Evolutionary conservation across 1,140 invertebrate species (phyloP), one percentile per base, ranked within the genome.

Genomic region (Microplitis demolitor): DNA sequence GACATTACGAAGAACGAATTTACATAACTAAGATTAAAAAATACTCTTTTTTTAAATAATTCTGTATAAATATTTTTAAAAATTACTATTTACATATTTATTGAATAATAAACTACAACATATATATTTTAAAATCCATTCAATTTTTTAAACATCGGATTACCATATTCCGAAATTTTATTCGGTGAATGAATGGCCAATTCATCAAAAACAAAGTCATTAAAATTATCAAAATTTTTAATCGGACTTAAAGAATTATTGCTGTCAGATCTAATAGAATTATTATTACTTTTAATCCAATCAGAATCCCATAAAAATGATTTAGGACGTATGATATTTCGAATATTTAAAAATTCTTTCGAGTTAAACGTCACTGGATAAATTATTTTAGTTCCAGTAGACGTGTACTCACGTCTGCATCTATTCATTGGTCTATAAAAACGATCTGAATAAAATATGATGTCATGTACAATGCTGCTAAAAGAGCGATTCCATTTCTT

Each of bases 341-440:
- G 50, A 53, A 39, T 61, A 66, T 64, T 61, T 16, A 45, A 35
- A 39, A 58, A 4, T 53, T 71, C 72, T 54, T 76, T 71, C 4
- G 53, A 31, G 24, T 45, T 45, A 45, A 11, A 45, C 6, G 68
- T 39, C n/a, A 54, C 60, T 13, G 73, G 72, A 76, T 79, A 78
- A 64, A 71, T 72, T 60, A 86, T 84, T 69, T 77, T 77, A 34
- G 84, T 84, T 33, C 87, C 87, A 3, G 80, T 78, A 14, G 82
- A 80, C 11, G 84, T 86, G 34, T 81, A 83, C 35, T 77, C 74
- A 70, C 83, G 79, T 67, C 83, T 78, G 66, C 81, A 82, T 33
- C 70, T 76, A 31, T 80, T 74, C 69, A 78, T 76, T 6, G 84
- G 83, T 54, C 78, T 79, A 73, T 85, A 86, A 79, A 87, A 87